Base-by-base conservation (phyloP, 2,888 invertebrate species). In the Sepioteuthis lessoniana region DNA sequence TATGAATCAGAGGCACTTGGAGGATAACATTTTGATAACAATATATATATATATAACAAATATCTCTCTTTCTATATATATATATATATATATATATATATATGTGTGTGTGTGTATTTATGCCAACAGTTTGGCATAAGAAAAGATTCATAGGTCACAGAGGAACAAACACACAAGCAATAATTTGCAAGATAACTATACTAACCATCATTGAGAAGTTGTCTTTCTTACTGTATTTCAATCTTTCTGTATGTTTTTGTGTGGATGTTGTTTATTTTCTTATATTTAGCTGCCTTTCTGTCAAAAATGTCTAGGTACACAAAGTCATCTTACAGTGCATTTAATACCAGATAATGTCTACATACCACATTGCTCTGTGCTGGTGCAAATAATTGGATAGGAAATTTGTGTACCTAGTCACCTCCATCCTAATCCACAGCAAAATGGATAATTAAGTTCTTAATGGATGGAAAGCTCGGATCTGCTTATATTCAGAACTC, bases 351-450 rank as follows among this genome's bases (percentile, higher is more conserved):
- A 76, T 76, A 76, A 76, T 19, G n/a, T 76, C 35, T n/a, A n/a
- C 76, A 35, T 35, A 35, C 76, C 76, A 76, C 16, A n/a, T 76
- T 76, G n/a, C 35, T 35, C 76, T 16, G 13, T 76, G n/a, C n/a
- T 76, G 76, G n/a, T 76, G 76, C n/a, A n/a, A 76, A 76, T 76
- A 76, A 76, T 76, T 76, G n/a, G n/a, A 76, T n/a, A 76, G n/a
- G 16, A 76, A 35, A n/a, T 35, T 76, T 76, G 10, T 35, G 76
- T 76, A 76, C 76, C 35, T 76, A 76, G 76, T 76, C 76, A 76
- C 76, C 76, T 76, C 19, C 16, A 1, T 35, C n/a, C n/a, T 76
- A 76, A 76, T 76, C 76, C 76, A n/a, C 4, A 76, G 19, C 19
- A 76, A 76, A 55, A 55, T 55, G 55, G 55, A 55, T 55, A 55